Evolutionary conservation across 2,888 invertebrate species (phyloP), one percentile per base, ranked within the genome.

Genomic region (Cheilosia urbana): DNA sequence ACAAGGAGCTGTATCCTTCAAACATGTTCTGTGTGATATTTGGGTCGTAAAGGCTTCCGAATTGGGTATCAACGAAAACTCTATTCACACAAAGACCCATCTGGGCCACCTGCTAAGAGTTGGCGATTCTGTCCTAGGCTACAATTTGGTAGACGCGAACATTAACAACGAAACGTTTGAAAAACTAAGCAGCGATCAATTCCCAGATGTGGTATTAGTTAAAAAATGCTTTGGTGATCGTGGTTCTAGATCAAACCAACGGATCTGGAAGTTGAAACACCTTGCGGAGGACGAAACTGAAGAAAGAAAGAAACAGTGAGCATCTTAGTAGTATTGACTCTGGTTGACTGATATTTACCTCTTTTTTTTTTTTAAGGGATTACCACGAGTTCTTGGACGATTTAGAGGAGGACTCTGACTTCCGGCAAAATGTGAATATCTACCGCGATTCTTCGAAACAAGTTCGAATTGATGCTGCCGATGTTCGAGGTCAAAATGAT

Each of bases 381-480:
- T 99, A 97, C 93, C 95, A 96, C 89, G 98, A 98, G 88, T 99
- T 99, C 93, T 93, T 99, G 92, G 98, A 99, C 89, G 99, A 99
- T 90, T 93, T 99, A 87, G 99, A 99, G 92, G 99, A 99, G 92
- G 98, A 99, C 92, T 95, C 96, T 4, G 95, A 95, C 15, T 94
- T 97, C 90, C 94, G 99, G 73, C 96, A 97, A 90, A 96, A 98
- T 91, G 95, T 99, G 63, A 99, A 99, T 91, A 98, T 99, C 87
- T 99, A 97, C 93, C 95, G 95, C 89, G 93, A 94, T 21, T 92
- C 93, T 15, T 89, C 91, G 4, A 92, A 92, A 85, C 84, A 88
- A 53, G 92, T 94, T 76, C 93, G 94, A 40, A 93, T 94, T 1
- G 95, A 96, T 90, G 92, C 93, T 0, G 82, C 87, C 2, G 92